These are phyloP conservation scores for Leptodactylus fuscus DNA, from an alignment of 2,113 vertebrate genomes.

Conservation along the genomic window DNA sequence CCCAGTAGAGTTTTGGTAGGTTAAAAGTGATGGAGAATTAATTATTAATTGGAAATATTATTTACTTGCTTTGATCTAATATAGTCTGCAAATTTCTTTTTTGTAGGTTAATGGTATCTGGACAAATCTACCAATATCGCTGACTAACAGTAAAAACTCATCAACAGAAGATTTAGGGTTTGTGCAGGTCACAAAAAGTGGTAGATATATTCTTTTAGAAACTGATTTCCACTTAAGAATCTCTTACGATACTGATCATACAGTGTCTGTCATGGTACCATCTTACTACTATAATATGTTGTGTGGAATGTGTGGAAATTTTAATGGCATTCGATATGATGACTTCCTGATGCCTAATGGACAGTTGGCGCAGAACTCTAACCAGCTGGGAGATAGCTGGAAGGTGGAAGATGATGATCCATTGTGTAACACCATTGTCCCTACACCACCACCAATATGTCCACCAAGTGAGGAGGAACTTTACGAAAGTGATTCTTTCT, in stretches of 20 bases:
- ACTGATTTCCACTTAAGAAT: constrained; percentile 75
- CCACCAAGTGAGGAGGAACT: constrained; percentile 61
- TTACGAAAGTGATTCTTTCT: constrained; percentile 72
- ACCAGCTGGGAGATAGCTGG: constrained; percentile 75
- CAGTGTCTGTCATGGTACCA: constrained; percentile 76
- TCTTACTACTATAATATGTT: constrained; percentile 73
- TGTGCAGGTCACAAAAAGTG: constrained; percentile 70
- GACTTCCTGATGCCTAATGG: constrained; percentile 73
- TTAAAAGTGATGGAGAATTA: not conserved
- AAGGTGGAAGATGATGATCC: constrained; percentile 59
- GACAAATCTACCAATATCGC: constrained; percentile 75
- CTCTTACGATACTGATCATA: constrained; percentile 75
- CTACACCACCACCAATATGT: constrained; percentile 66
- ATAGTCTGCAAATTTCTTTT: not conserved
- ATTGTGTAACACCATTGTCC: constrained; percentile 65
- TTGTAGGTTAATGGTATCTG: constrained; percentile 79
- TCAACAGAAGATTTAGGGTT: not conserved
- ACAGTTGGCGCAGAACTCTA: constrained; percentile 63
- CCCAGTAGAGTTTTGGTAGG: constrained; percentile 78
- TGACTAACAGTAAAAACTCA: constrained; percentile 19
- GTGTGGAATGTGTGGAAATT: constrained; percentile 87
- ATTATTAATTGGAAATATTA: not conserved
- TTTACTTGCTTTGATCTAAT: not conserved
- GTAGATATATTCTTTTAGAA: constrained; percentile 71
- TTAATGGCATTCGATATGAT: constrained; percentile 73